A percentile compares a stretch with the other conserved stretches of the same genome.
Conservation (phyloP, 53 echinoderm and acorn worm species). For the Hippasteria phrygiana region DNA sequence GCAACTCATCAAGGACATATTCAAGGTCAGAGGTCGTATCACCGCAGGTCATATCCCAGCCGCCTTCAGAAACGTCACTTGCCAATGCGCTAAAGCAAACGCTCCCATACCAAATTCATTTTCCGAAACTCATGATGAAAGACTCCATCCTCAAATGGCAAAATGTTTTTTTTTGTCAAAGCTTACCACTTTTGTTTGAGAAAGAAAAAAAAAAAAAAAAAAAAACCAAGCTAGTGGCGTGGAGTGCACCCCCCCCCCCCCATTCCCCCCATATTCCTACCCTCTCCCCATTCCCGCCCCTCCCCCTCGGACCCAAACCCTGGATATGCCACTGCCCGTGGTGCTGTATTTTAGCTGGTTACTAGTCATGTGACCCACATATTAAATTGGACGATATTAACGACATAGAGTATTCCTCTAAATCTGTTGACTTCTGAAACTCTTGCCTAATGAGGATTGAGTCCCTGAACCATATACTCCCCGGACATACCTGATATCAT, state of each 20-base stretch:
- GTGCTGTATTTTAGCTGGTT: background rate
- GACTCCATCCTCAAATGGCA: background rate
- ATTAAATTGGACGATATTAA: no score
- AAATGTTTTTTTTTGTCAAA: background rate
- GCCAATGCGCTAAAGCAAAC: constrained; percentile 19
- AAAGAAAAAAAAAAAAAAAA: background rate
- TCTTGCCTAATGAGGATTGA: no score
- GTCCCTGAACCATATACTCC: no score
- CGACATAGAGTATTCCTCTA: no score
- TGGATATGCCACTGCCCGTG: no score
- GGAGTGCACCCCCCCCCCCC: no score
- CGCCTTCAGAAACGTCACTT: background rate
- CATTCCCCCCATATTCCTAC: no score
- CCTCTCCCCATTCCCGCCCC: no score
- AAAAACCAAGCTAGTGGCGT: no score
- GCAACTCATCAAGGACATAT: constrained; percentile 94
- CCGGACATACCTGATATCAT: no score
- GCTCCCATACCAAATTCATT: background rate
- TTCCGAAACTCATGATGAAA: background rate
- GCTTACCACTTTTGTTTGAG: background rate
- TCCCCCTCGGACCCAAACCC: no score
- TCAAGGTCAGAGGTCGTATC: constrained; percentile 83
- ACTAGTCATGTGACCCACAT: constrained; percentile 1
- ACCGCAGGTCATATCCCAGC: constrained; percentile 14
- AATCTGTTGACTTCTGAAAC: no score